These are phyloP conservation scores for Julus scandinavius DNA, from an alignment of 2,888 invertebrate species.

Conservation along the genomic window DNA sequence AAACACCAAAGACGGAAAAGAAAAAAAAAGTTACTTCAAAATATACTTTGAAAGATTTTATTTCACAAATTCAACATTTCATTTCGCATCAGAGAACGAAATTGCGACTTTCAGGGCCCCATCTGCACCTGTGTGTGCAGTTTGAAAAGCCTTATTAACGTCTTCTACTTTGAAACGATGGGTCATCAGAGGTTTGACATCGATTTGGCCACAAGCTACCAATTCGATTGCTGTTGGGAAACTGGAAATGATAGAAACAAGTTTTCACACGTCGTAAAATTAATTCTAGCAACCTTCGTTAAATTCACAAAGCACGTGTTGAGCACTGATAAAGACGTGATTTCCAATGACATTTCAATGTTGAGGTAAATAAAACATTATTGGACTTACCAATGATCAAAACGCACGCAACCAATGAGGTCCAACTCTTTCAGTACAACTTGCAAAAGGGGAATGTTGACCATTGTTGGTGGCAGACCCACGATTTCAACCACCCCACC, in stretches of 20 bases:
- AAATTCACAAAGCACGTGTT: no score
- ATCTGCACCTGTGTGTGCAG: conserved; percentile 77
- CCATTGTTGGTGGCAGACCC: conserved; percentile 84
- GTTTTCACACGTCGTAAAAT: neutral
- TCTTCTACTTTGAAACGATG: conserved; percentile 81
- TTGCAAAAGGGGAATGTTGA: conserved; percentile 83
- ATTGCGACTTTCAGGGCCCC: conserved; percentile 90
- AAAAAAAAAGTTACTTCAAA: no score
- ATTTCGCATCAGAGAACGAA: neutral
- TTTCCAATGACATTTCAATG: neutral
- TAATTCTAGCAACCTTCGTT: neutral
- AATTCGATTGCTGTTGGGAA: conserved; percentile 82
- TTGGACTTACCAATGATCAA: conserved; percentile 80
- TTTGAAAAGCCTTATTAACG: conserved; percentile 83
- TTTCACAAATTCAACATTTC: no score
- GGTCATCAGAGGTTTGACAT: conserved; percentile 86
- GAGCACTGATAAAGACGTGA: neutral
- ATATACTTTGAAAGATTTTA: no score
- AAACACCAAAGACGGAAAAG: no score
- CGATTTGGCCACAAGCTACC: conserved; percentile 79
- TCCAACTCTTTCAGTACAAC: conserved; percentile 88
- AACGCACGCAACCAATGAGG: conserved; percentile 91
- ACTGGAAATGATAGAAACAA: conserved; percentile 67
- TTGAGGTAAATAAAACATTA: neutral
- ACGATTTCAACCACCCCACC: conserved; percentile 89